Evolutionary conservation across 2,888 invertebrate genomes (phyloP).

Genomic region (Cyrtodaria siliqua): DNA sequence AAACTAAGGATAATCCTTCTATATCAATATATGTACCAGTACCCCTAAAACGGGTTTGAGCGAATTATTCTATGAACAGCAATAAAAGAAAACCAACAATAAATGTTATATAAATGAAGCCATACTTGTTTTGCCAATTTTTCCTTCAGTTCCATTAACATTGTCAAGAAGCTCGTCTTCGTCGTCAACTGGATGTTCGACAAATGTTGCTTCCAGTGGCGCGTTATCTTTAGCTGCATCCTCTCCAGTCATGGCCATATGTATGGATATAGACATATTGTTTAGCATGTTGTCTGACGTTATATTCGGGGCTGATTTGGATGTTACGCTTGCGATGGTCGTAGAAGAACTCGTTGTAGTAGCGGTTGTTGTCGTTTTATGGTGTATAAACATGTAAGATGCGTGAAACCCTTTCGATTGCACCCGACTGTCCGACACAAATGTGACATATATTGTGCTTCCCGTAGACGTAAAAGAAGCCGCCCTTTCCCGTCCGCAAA

Average conservation of each 20-base stretch:
- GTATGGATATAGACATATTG: constrained; percentile 26
- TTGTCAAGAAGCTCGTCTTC: background rate
- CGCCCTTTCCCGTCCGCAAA: constrained; percentile 70
- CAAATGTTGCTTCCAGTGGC: constrained; percentile 51
- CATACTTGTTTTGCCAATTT: constrained; percentile 36
- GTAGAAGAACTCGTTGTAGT: constrained; percentile 27
- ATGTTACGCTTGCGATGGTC: constrained; percentile 1
- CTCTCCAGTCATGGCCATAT: constrained; percentile 37
- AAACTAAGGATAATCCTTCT: too few species aligned
- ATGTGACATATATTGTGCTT: constrained; percentile 74
- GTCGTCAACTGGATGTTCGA: constrained; percentile 42
- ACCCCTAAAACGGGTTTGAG: too few species aligned
- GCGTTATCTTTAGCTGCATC: constrained; percentile 17
- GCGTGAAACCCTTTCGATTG: constrained; percentile 82
- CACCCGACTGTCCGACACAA: constrained; percentile 77
- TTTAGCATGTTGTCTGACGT: background rate
- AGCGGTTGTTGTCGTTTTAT: constrained; percentile 31
- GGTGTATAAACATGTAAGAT: constrained; percentile 73
- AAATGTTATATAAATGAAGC: background rate
- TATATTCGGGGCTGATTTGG: background rate
- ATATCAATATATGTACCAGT: too few species aligned
- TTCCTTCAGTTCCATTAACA: constrained; percentile 1
- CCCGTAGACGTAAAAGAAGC: constrained; percentile 64
- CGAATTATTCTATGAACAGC: too few species aligned
- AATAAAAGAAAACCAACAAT: too few species aligned